phyloP scores from a whole-genome alignment of 2,888 invertebrate genomes.

The Boloria euphrosyne region DNA sequence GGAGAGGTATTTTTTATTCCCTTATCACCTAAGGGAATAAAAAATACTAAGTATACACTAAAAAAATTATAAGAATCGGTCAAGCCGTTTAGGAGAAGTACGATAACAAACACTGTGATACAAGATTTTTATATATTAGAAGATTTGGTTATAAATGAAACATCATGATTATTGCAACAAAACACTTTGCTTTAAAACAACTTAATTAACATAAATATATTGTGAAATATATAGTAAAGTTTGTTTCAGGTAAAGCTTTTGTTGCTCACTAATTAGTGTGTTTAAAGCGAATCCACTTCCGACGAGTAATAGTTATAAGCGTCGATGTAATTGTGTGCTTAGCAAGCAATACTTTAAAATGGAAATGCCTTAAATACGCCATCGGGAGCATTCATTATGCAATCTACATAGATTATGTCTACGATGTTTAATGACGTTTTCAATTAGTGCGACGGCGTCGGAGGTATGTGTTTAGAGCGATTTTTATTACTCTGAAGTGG shows the following conservation, averaged over 20 bases:
- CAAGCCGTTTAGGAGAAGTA: no score
- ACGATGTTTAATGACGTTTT: slow-evolving; percentile 36
- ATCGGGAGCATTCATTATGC: slow-evolving; percentile 68
- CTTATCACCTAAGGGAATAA: no score
- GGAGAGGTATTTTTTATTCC: no score
- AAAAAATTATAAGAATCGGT: no score
- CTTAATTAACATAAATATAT: no score
- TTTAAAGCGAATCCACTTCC: slow-evolving; percentile 20
- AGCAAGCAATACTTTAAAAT: slow-evolving; percentile 73
- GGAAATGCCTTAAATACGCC: slow-evolving; percentile 72
- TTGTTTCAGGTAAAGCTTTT: not conserved
- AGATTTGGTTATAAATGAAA: no score
- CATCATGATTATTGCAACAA: no score
- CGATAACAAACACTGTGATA: no score
- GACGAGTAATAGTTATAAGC: slow-evolving; percentile 42
- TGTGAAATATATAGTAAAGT: not conserved
- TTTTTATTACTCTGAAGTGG: no score
- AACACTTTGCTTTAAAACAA: no score
- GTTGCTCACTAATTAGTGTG: slow-evolving; percentile 17
- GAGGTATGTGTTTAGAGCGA: not conserved
- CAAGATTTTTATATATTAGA: no score
- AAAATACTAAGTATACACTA: no score
- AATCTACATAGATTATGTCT: slow-evolving; percentile 69
- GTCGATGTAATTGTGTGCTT: slow-evolving; percentile 70
- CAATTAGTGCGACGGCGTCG: slow-evolving; percentile 27